Conservation (phyloP, 1,140 invertebrate species). For the Stegodyphus dumicola region DNA sequence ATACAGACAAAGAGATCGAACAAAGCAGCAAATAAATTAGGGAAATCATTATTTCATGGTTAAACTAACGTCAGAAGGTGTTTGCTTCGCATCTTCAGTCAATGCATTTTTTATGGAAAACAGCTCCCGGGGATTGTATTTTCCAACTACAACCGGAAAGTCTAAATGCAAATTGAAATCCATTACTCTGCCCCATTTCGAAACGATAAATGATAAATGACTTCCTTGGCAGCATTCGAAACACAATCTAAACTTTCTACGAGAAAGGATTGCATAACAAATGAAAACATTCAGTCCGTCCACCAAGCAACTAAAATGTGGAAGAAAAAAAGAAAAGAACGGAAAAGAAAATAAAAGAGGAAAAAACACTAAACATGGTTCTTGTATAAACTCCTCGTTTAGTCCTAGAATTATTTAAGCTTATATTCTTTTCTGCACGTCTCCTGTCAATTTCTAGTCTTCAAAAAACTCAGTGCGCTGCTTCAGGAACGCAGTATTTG, state of each 20-base stretch:
- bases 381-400: not conserved
- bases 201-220: constrained; percentile 51
- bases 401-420: not conserved
- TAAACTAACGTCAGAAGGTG: not conserved
- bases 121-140: not conserved
- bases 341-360: no score
- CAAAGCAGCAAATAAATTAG: not conserved
- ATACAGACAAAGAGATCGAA: not conserved
- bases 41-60: no score
- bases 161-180: constrained; percentile 55
- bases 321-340: not conserved
- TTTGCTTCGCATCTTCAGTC: not conserved
- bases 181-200: constrained; percentile 27
- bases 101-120: not conserved
- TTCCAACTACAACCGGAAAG: constrained; percentile 7
- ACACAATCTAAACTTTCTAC: constrained; percentile 43
- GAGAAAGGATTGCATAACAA: constrained; percentile 9
- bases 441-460: no score
- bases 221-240: constrained; percentile 26
- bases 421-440: no score
- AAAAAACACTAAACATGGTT: not conserved
- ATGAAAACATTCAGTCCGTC: not conserved
- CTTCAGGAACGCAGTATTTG: no score
- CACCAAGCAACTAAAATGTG: not conserved
- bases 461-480: no score